Conservation (phyloP, 2,113 vertebrate genomes). For the Larimichthys polyactis region DNA sequence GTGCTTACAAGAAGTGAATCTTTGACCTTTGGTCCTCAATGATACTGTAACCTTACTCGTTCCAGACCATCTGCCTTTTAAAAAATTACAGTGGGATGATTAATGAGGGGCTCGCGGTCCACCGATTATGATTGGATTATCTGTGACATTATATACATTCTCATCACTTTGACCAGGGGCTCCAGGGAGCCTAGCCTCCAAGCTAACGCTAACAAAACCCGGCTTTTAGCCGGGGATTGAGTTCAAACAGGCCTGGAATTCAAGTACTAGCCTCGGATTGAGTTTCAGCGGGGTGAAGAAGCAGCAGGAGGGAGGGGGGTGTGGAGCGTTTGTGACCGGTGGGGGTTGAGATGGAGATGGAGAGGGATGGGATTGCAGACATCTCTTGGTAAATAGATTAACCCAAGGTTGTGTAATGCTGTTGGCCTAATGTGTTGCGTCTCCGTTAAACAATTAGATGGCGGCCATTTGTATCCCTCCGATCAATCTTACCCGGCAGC, state of each 20-base stretch:
- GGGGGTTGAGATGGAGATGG: constrained; percentile 62
- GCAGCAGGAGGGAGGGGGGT: constrained; percentile 17
- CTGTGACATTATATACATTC: constrained; percentile 78
- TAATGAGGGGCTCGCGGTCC: constrained; percentile 75
- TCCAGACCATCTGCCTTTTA: constrained; percentile 80
- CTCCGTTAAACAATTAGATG: constrained; percentile 86
- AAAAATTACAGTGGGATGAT: constrained; percentile 80
- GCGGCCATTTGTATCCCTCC: constrained; percentile 81
- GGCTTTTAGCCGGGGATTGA: constrained; percentile 81
- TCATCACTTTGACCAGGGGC: constrained; percentile 73
- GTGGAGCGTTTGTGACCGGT: constrained; percentile 19
- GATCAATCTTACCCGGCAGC: constrained; percentile 86
- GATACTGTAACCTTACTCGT: constrained; percentile 69
- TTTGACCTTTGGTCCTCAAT: constrained; percentile 58
- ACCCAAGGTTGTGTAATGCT: constrained; percentile 83
- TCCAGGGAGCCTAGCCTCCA: constrained; percentile 69
- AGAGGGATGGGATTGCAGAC: constrained; percentile 75
- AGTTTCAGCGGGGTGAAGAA: constrained; percentile 73
- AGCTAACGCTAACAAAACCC: constrained; percentile 77
- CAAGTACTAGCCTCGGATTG: constrained; percentile 76
- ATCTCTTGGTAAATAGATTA: constrained; percentile 82
- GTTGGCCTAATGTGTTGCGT: constrained; percentile 83
- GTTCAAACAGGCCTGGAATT: constrained; percentile 78
- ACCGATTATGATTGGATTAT: constrained; percentile 77
- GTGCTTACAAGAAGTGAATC: constrained; percentile 36